These are phyloP conservation scores for Mimumesa dahlbomi DNA, from an alignment of 2,888 invertebrate species.

Conservation along the genomic window DNA sequence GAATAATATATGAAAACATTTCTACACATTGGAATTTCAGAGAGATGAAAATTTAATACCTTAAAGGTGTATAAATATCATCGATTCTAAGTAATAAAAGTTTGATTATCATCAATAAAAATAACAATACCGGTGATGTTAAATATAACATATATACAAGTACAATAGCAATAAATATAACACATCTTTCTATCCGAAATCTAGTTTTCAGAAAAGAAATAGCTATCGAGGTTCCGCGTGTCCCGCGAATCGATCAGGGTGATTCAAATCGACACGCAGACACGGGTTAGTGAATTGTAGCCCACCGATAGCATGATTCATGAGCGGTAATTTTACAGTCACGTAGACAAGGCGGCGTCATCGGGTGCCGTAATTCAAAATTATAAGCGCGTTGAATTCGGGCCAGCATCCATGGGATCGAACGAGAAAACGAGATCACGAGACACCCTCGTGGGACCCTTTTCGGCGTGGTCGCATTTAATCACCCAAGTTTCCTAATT, in stretches of 20 bases:
- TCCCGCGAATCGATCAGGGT: constrained; percentile 41
- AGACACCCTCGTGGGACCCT: constrained; percentile 17
- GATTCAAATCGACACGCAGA: constrained; percentile 51
- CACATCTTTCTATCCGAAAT: background rate
- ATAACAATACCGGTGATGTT: no score
- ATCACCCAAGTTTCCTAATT: constrained; percentile 67
- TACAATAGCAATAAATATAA: background rate
- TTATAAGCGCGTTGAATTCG: constrained; percentile 45
- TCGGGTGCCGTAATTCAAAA: constrained; percentile 55
- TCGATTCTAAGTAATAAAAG: no score
- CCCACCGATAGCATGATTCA: constrained; percentile 53
- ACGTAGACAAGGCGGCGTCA: constrained; percentile 51
- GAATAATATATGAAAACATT: no score
- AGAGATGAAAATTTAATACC: no score
- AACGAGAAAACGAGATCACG: constrained; percentile 38
- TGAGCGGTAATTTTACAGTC: constrained; percentile 61
- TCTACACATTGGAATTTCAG: no score
- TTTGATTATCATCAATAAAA: no score
- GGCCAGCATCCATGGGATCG: constrained; percentile 25
- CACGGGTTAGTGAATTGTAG: constrained; percentile 54
- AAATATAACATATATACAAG: no score
- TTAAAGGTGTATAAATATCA: no score
- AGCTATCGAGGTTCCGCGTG: constrained; percentile 12
- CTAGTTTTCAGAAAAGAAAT: no score
- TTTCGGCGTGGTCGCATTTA: constrained; percentile 50